Conservation (phyloP, 2,113 vertebrate species). For the Nematolebias whitei region DNA sequence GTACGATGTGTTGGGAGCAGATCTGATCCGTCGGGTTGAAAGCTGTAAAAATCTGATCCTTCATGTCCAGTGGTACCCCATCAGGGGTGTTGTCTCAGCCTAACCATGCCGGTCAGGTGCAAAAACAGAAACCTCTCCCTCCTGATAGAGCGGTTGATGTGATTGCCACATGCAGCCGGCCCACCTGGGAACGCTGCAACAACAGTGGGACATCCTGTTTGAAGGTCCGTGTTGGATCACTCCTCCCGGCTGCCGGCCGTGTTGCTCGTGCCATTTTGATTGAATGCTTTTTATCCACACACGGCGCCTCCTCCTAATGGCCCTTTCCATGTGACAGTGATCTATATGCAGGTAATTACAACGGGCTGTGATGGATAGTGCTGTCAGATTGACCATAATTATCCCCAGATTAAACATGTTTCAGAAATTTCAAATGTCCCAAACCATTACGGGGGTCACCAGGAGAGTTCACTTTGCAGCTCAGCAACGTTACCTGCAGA, state of each 20-base stretch:
- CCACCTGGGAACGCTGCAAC: slow-evolving; percentile 40
- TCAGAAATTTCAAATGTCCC: slow-evolving; percentile 60
- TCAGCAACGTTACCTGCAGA: slow-evolving; percentile 1
- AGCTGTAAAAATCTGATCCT: not conserved
- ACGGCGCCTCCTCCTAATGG: slow-evolving; percentile 40
- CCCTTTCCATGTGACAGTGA: slow-evolving; percentile 69
- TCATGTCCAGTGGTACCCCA: not conserved
- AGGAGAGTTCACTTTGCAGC: slow-evolving; percentile 13
- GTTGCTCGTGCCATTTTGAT: slow-evolving; percentile 61
- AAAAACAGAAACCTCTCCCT: not conserved
- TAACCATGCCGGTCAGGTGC: slow-evolving; percentile 23
- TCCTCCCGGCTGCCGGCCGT: slow-evolving; percentile 22
- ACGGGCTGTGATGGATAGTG: slow-evolving; percentile 68
- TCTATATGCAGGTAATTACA: slow-evolving; percentile 72
- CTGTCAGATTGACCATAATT: slow-evolving; percentile 59
- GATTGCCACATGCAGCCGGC: slow-evolving; percentile 24
- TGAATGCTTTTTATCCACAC: slow-evolving; percentile 63
- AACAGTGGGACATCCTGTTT: slow-evolving; percentile 37
- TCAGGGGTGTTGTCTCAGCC: not conserved
- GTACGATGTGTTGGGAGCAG: too few relatives aligned
- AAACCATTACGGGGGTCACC: slow-evolving; percentile 55
- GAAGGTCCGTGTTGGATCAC: slow-evolving; percentile 53
- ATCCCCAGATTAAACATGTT: slow-evolving; percentile 72
- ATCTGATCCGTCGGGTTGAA: too few relatives aligned
- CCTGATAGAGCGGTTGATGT: slow-evolving; percentile 36